Percentiles rank a stretch among this genome's conserved stretches.
Evolutionary conservation across 2,113 vertebrate genomes (phyloP).

Genomic region (Ceyx margarethae): DNA sequence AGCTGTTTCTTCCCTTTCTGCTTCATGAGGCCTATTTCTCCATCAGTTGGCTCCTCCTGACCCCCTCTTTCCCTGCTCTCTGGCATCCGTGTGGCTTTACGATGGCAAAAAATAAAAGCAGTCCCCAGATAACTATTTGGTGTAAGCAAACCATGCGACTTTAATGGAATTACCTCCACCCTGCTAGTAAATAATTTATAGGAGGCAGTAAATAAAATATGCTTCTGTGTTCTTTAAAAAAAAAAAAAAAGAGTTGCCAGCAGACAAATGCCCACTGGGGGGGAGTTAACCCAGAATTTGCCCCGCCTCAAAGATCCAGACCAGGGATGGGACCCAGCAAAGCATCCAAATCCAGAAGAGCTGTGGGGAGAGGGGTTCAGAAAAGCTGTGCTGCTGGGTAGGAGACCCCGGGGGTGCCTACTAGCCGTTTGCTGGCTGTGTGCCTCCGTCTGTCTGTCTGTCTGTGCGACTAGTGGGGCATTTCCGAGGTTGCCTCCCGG

Average conservation of each 20-base stretch:
- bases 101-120: neutral
- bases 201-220: slow-evolving; percentile 76
- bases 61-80: neutral
- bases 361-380: neutral
- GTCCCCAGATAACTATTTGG: slow-evolving; percentile 71
- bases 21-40: neutral
- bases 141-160: slow-evolving; percentile 61
- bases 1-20: slow-evolving; percentile 2
- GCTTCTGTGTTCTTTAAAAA: slow-evolving; percentile 28
- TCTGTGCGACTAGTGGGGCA: neutral
- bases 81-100: neutral
- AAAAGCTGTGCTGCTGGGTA: neutral
- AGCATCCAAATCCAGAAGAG: neutral
- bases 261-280: neutral
- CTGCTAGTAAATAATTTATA: slow-evolving; percentile 63
- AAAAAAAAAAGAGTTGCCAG: slow-evolving; percentile 43
- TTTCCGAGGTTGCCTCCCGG: slow-evolving; percentile 23
- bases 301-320: neutral
- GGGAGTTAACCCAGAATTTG: slow-evolving; percentile 29
- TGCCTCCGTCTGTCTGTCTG: neutral
- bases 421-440: fast-evolving
- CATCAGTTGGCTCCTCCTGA: neutral
- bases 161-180: slow-evolving; percentile 74
- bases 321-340: neutral
- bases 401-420: fast-evolving